Evolutionary conservation across 2,888 invertebrate genomes (phyloP).

Genomic region (Scaptomyza reducta): DNA sequence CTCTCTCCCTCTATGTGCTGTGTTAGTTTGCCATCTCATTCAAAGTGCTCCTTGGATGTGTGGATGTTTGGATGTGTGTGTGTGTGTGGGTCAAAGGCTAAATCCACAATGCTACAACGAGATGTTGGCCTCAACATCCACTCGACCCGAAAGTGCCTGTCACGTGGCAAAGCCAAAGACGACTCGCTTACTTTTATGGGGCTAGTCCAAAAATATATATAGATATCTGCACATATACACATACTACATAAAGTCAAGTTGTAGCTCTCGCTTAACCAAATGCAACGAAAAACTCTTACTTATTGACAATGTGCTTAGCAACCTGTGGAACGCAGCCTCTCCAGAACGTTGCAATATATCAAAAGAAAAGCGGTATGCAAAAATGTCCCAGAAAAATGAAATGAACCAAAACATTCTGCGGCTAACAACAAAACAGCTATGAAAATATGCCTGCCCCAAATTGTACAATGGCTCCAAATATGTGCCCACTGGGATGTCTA

Average conservation of each 20-base stretch:
- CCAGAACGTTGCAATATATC: slow-evolving; percentile 79
- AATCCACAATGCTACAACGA: slow-evolving; percentile 65
- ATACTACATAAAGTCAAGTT: not conserved
- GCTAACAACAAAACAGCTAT: slow-evolving; percentile 51
- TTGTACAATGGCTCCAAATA: slow-evolving; percentile 22
- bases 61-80: slow-evolving; percentile 33
- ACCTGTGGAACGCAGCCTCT: slow-evolving; percentile 81
- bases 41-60: slow-evolving; percentile 22
- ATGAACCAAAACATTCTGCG: slow-evolving; percentile 52
- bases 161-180: slow-evolving; percentile 34
- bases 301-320: slow-evolving; percentile 63
- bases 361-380: slow-evolving; percentile 81
- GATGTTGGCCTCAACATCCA: slow-evolving; percentile 56
- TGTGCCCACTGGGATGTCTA: not conserved
- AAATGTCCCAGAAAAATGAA: not conserved
- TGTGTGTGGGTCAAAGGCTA: slow-evolving; percentile 67
- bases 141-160: slow-evolving; percentile 53
- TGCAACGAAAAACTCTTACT: slow-evolving; percentile 28
- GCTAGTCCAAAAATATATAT: slow-evolving; percentile 50
- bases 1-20: slow-evolving; percentile 12
- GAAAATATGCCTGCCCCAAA: slow-evolving; percentile 41
- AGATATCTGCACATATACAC: slow-evolving; percentile 13
- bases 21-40: slow-evolving; percentile 38
- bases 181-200: slow-evolving; percentile 40
- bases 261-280: slow-evolving; percentile 16